Base-by-base conservation (phyloP, 2,888 invertebrate genomes). In the Dinocampus coccinellae region DNA sequence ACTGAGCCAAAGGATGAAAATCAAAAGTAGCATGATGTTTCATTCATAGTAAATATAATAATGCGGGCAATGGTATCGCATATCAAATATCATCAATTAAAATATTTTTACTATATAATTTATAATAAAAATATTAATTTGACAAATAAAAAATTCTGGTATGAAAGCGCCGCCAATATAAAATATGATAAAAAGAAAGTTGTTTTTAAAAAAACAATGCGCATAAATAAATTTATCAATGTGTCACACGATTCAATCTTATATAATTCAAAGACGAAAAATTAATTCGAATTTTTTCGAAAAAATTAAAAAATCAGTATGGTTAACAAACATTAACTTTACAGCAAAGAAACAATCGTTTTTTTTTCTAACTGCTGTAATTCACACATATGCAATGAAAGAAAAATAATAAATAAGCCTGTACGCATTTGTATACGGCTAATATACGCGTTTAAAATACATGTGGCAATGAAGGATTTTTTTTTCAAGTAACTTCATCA, bases 351-450 rank as follows among this genome's bases (percentile, higher is more conserved):
- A 76, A 76, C 76, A 77, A 78, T 78, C 78, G 76, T 78, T 78
- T n/a, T n/a, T n/a, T n/a, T n/a, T 78, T 78, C 76, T 78, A 78
- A 78, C 77, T 75, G 78, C 77, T 78, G 78, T 78, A 78, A 77
- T 78, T 76, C 74, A 76, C 76, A 76, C 73, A 65, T 75, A 75
- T 76, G 74, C 73, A 74, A 74, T 73, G 76, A 76, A 73, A 75
- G 71, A 74, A 73, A 76, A 75, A 69, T 75, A 72, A 68, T 75
- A 71, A 72, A 72, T 70, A 76, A 70, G 73, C 68, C 73, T 57
- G 69, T 71, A 66, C 72, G 74, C 53, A 73, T 74, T 71, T 75
- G 76, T 75, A 65, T n/a, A n/a, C n/a, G n/a, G n/a, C n/a, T n/a
- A n/a, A n/a, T n/a, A n/a, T n/a, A n/a, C n/a, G n/a, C n/a, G n/a